phyloP scores from a whole-genome alignment of 2,113 vertebrate genomes.

The Psammodynastes pulverulentus region DNA sequence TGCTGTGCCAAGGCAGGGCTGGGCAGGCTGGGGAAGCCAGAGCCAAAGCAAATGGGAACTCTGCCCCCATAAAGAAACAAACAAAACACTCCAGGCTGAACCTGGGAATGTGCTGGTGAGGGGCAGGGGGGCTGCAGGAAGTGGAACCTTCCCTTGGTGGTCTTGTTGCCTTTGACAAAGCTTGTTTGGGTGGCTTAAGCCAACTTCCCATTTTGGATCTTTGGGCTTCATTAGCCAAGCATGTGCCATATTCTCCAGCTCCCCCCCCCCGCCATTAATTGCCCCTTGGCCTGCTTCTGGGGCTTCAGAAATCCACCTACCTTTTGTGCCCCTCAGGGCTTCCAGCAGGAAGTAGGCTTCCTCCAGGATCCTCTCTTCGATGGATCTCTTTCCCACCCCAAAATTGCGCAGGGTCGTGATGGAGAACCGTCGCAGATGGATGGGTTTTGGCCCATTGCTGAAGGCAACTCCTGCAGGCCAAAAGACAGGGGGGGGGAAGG shows the following conservation, averaged over 20 bases:
- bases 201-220: not conserved
- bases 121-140: not conserved
- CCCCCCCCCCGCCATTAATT: not conserved
- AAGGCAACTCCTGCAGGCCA: not conserved
- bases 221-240: not conserved
- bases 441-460: conserved; percentile 39
- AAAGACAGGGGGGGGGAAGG: not conserved
- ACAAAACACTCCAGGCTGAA: not conserved
- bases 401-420: conserved; percentile 67
- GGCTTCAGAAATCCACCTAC: conserved; percentile 37
- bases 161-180: not conserved
- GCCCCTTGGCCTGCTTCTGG: not conserved
- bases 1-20: not conserved
- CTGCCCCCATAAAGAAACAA: not conserved
- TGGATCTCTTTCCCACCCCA: conserved; percentile 69
- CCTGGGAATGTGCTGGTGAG: too few species aligned
- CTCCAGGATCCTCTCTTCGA: conserved; percentile 68
- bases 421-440: conserved; percentile 61
- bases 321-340: conserved; percentile 59
- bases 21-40: not conserved
- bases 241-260: too few species aligned
- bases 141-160: not conserved
- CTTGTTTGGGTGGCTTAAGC: not conserved
- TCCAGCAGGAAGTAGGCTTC: conserved; percentile 65
- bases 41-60: not conserved